Evolutionary conservation across 2,888 invertebrate genomes (phyloP).

Genomic region (Selenia dentaria): DNA sequence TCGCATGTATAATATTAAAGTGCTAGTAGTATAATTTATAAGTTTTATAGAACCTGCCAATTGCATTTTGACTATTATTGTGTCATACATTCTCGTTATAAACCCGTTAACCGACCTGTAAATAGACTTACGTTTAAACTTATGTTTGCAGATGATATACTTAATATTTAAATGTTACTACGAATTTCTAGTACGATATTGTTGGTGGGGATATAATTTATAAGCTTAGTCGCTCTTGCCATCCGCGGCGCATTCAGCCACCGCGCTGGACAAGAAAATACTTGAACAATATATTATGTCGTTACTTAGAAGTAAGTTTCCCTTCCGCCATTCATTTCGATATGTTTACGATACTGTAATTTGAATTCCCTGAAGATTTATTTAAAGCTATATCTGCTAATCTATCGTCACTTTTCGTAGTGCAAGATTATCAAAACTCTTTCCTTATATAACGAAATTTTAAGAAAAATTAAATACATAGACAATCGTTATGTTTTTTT

Average conservation of each 20-base stretch:
- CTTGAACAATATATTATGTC: slow-evolving; percentile 34
- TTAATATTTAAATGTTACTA: slow-evolving; percentile 31
- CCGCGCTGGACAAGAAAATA: slow-evolving; percentile 26
- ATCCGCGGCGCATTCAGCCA: slow-evolving; percentile 24
- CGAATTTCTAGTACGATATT: slow-evolving; percentile 32
- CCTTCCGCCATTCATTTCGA: slow-evolving; percentile 33
- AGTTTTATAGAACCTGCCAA: no score
- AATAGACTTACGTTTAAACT: slow-evolving; percentile 15
- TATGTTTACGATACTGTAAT: slow-evolving; percentile 35
- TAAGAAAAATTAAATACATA: no score
- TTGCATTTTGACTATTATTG: no score
- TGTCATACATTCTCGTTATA: slow-evolving; percentile 29
- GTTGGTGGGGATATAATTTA: slow-evolving; percentile 35
- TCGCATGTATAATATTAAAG: no score
- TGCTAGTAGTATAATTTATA: no score
- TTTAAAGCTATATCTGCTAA: slow-evolving; percentile 9
- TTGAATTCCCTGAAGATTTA: slow-evolving; percentile 27
- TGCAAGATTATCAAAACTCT: no score
- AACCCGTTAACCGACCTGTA: slow-evolving; percentile 14
- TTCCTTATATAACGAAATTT: no score
- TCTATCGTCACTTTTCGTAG: neutral
- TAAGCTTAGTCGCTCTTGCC: slow-evolving; percentile 31
- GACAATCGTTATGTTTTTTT: no score
- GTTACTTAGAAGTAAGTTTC: slow-evolving; percentile 34
- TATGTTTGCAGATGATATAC: slow-evolving; percentile 27